Evolutionary conservation across 2,113 vertebrate genomes (phyloP), one percentile per base, ranked within the genome.

Genomic region (Struthidea cinerea): DNA sequence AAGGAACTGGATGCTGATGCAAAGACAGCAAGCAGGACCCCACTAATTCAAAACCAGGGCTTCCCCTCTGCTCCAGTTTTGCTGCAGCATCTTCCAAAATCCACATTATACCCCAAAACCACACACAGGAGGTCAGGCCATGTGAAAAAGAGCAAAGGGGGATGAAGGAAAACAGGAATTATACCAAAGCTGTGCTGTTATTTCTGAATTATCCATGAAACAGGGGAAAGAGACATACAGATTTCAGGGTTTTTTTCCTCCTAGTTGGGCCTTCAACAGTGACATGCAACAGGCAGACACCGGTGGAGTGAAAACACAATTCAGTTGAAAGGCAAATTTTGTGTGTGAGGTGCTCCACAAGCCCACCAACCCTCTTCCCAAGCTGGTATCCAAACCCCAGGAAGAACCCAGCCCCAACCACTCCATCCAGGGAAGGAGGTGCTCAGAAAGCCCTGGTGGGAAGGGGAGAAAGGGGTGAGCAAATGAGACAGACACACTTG

Each of bases 401-500:
- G 92, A 33, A 35, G 33, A 84, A 11, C 49, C 70, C 90, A 74
- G 75, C 22, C 81, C 93, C 69, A 35, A 21, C 7, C 57, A 9
- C 69, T 84, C 42, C 76, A n/a, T 41, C 33, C 19, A 30, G 89
- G 83, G 42, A 59, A 64, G 16, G 2, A 65, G 46, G 33, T 19
- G 84, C 78, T 83, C 70, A 23, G n/a, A 39, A 71, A 84, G 56
- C 83, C 80, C 52, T 13, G 22, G 28, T 60, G 78, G 75, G 57
- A 61, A 80, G 39, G 70, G 83, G 70, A 79, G 44, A 33, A 55
- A 71, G n/a, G 75, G 85, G 71, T 10, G 65, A 94, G 63, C 88
- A 96, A 96, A 97, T 92, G 88, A 97, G 86, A 97, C 96, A 96
- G 61, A 89, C 90, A 97, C 96, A 87, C 94, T 71, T 0, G 1